Base-by-base conservation (phyloP, 2,797 vertebrate species). In the Eutrigla gurnardus region DNA sequence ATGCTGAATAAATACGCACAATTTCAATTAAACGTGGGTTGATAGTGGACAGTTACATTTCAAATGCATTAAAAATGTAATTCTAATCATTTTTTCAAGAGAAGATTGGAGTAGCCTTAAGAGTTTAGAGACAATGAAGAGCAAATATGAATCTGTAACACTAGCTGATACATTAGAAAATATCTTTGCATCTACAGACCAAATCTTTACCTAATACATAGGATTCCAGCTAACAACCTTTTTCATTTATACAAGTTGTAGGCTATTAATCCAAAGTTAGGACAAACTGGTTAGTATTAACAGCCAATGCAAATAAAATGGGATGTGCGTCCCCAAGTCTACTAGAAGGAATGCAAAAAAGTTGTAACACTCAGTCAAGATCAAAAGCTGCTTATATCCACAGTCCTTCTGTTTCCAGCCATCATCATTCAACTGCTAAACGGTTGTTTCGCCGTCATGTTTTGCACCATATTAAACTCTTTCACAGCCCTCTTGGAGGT, bases 391-490 rank as follows among this genome's bases (percentile, higher is more conserved):
- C 14, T 67, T 40, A 61, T 54, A 60, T 33, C 58, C 50, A 8
- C 13, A 61, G 50, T 63, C 61, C 55, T 63, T 15, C 18, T 43
- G 46, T 64, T 80, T 58, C 59, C 63, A 17, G 7, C 68, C 58
- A 9, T 43, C 59, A 49, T 66, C 55, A 42, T 63, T 77, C 67
- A 69, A 70, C 42, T 53, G 75, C 78, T 80, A 79, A 92, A 86
- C 86, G 83, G 82, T 84, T 90, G 86, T 92, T 92, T 91, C 89
- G 81, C 75, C n/a, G 6, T 83, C 66, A 65, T 86, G 83, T 89
- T 86, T 84, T 84, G 49, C 70, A 42, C 65, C 82, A 49, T 66
- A 84, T 84, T 87, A 86, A 91, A 82, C 85, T 40, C 73, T 88
- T 84, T 79, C 78, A 42, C 75, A 91, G 77, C 60, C 80, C 83